Base-by-base conservation (phyloP, 2,797 vertebrate genomes). In the Tangara arthus region DNA sequence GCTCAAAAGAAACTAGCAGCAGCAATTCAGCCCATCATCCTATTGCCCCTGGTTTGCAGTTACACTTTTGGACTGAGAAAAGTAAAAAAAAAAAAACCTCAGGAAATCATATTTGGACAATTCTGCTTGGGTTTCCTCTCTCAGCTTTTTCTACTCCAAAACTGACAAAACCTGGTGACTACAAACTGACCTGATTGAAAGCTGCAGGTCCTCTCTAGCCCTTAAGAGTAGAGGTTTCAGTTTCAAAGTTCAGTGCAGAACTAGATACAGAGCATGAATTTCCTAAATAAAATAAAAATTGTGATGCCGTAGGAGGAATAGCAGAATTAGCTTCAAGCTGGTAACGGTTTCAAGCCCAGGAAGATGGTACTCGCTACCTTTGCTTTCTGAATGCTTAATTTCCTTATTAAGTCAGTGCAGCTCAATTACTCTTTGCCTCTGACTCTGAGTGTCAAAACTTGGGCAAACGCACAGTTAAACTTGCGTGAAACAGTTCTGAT, bases 301-400 rank as follows among this genome's bases (percentile, higher is more conserved):
- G 42, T 59, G 63, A 82, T 56, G 78, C 57, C 0, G 11, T 94
- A 92, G 94, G 90, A 95, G 82, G 77, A 93, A 63, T n/a, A 90
- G 42, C 70, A 94, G 50, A 95, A 82, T 91, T 91, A 81, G 32
- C 83, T 93, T 94, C 61, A 78, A 90, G 44, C 44, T 92, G 81
- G 77, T 73, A 70, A 73, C 0, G 5, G 61, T 85, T 94, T 89
- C 68, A 78, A 87, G 73, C 59, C 61, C 55, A 71, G 63, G 83
- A 89, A 91, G 47, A 86, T 49, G 72, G 63, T 47, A 90, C 55
- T 84, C 47, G 63, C 70, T 87, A 88, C 82, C 70, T 90, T 93
- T 90, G 47, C 80, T 86, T 96, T 94, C 63, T 79, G 77, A 95
- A 93, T 92, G 72, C 66, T 91, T 86, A 44, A 84, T 75, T 76